A percentile compares a stretch with the other conserved stretches of the same genome.
Evolutionary conservation across 2,888 invertebrate genomes (phyloP).

Genomic region (Ormyrus rosae): DNA sequence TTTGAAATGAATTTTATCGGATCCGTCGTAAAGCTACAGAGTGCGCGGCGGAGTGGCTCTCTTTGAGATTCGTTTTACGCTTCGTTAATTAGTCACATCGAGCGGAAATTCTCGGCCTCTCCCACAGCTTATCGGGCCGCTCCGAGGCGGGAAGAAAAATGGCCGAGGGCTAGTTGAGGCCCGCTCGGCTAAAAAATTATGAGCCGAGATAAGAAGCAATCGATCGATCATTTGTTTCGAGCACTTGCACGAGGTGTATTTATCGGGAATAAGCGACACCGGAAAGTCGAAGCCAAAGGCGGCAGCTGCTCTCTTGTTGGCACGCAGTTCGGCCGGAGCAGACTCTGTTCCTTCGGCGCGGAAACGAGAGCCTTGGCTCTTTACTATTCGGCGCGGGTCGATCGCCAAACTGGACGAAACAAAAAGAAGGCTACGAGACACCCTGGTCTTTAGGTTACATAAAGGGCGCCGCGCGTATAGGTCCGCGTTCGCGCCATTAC

Average conservation of each 20-base stretch:
- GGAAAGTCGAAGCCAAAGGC: too few relatives aligned
- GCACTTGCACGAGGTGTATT: too few relatives aligned
- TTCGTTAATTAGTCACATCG: constrained; percentile 51
- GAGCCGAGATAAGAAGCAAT: constrained; percentile 37
- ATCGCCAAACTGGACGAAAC: constrained; percentile 55
- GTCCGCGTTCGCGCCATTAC: constrained; percentile 62
- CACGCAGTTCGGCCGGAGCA: too few relatives aligned
- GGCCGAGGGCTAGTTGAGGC: constrained; percentile 33
- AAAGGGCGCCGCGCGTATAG: constrained; percentile 17
- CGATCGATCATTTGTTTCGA: constrained; percentile 30
- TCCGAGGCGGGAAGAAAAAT: constrained; percentile 33
- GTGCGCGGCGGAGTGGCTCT: not conserved
- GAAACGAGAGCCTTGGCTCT: not conserved
- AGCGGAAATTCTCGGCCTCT: constrained; percentile 39
- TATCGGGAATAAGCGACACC: too few relatives aligned
- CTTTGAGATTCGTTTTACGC: constrained; percentile 43
- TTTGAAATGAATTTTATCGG: constrained; percentile 40
- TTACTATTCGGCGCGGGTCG: constrained; percentile 37
- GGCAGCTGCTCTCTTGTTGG: too few relatives aligned
- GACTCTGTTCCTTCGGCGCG: too few relatives aligned
- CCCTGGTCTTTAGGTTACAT: constrained; percentile 35
- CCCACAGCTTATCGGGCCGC: constrained; percentile 20
- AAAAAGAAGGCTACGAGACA: constrained; percentile 44
- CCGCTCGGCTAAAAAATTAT: constrained; percentile 33
- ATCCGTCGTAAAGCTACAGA: not conserved